Conservation (phyloP, 1,140 invertebrate genomes). For the Drosophila erecta region DNA sequence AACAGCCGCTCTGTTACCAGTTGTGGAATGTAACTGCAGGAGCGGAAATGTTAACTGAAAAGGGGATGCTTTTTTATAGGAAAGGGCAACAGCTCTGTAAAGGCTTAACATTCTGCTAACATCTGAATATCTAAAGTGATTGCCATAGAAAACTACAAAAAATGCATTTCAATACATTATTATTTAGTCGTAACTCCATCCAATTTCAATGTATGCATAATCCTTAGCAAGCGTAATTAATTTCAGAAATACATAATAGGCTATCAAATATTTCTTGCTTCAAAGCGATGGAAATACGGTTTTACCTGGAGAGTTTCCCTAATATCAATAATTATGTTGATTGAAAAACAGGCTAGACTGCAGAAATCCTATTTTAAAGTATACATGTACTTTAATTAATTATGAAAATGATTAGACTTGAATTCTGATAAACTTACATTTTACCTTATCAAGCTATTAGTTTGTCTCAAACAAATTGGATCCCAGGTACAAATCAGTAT, state of each 20-base stretch:
- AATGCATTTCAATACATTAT: too few relatives aligned
- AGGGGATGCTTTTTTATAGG: constrained; percentile 25
- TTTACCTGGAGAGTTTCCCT: background rate
- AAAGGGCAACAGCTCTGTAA: constrained; percentile 8
- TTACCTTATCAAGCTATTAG: background rate
- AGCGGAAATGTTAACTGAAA: background rate
- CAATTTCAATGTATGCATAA: background rate
- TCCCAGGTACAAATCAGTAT: constrained; percentile 6
- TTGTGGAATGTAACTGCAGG: constrained; percentile 30
- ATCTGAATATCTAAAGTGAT: background rate
- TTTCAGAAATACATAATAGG: background rate
- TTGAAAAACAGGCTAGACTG: background rate
- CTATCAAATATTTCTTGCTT: too few relatives aligned
- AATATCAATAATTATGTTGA: constrained; percentile 3
- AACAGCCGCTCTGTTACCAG: background rate
- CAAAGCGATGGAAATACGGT: too few relatives aligned
- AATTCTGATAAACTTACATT: too few relatives aligned
- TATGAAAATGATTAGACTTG: too few relatives aligned
- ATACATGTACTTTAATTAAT: too few relatives aligned
- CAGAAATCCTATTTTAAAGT: background rate
- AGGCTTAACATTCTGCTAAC: background rate
- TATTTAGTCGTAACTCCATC: background rate
- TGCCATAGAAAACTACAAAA: too few relatives aligned
- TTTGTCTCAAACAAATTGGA: background rate
- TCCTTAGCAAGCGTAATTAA: background rate